Evolutionary conservation across 2,113 vertebrate genomes (phyloP).

Genomic region (Oncorhynchus mykiss): DNA sequence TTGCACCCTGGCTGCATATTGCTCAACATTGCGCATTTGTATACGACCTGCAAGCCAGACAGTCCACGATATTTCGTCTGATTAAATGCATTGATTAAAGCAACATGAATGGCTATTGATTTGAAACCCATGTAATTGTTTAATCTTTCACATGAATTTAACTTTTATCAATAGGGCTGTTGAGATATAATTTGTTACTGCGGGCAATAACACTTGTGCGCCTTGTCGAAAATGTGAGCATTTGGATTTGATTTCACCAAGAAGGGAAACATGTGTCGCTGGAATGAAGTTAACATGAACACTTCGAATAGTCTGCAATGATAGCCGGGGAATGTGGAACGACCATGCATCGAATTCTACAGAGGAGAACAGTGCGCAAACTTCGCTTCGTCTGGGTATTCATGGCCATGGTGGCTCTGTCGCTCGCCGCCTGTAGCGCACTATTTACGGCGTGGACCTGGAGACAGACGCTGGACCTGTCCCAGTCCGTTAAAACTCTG

Average conservation of each 20-base stretch:
- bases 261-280: slow-evolving; percentile 26
- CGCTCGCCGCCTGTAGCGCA: slow-evolving; percentile 75
- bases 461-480: slow-evolving; percentile 77
- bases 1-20: slow-evolving; percentile 32
- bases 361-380: slow-evolving; percentile 71
- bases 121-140: slow-evolving; percentile 25
- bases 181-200: background rate
- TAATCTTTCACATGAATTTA: slow-evolving; percentile 17
- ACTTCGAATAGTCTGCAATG: slow-evolving; percentile 56
- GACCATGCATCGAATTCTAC: slow-evolving; percentile 77
- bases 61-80: background rate
- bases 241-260: slow-evolving; percentile 25
- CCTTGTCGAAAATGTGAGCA: slow-evolving; percentile 37
- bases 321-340: slow-evolving; percentile 52
- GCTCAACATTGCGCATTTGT: slow-evolving; percentile 30
- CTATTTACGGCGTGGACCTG: slow-evolving; percentile 79
- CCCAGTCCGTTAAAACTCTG: slow-evolving; percentile 75
- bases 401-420: slow-evolving; percentile 73
- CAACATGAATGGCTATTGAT: slow-evolving; percentile 1
- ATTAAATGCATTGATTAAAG: background rate
- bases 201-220: background rate
- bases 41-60: slow-evolving; percentile 19
- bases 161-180: background rate
- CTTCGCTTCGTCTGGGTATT: slow-evolving; percentile 74
- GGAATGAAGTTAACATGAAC: slow-evolving; percentile 58